Conservation (phyloP, 1,140 invertebrate species). For the Bicyclus anynana region DNA sequence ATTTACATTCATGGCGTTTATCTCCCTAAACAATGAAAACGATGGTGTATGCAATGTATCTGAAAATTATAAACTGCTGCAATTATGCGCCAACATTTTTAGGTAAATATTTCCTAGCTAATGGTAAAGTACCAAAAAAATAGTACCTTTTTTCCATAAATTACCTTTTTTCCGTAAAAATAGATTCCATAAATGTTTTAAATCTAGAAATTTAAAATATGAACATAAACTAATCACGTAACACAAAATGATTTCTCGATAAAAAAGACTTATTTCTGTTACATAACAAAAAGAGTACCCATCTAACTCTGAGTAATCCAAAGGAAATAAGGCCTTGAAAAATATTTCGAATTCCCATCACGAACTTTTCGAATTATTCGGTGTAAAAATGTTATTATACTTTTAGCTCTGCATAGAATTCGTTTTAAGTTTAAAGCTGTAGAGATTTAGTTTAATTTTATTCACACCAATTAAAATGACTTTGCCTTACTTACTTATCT, state of each 20-base stretch:
- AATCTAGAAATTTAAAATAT: too few relatives aligned
- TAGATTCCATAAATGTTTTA: too few relatives aligned
- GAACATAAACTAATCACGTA: too few relatives aligned
- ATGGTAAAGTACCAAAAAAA: background rate
- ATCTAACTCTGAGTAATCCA: background rate
- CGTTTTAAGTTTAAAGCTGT: background rate
- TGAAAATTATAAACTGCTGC: background rate
- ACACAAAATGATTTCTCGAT: too few relatives aligned
- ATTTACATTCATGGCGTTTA: background rate
- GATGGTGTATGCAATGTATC: background rate
- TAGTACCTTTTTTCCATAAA: too few relatives aligned
- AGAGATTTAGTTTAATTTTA: background rate
- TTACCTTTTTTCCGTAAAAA: too few relatives aligned
- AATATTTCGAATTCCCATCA: background rate
- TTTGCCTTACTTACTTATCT: too few relatives aligned
- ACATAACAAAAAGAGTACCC: too few relatives aligned
- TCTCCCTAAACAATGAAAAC: constrained; percentile 1
- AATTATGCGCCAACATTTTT: background rate
- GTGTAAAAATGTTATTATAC: background rate
- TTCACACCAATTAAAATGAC: too few relatives aligned
- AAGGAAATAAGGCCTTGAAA: background rate
- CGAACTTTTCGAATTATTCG: constrained; percentile 1
- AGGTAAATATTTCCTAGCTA: background rate
- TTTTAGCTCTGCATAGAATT: background rate
- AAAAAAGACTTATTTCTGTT: too few relatives aligned